Percentiles rank a stretch among this genome's conserved stretches.
Evolutionary conservation across 2,113 vertebrate species (phyloP).

Genomic region (Notothenia coriiceps): DNA sequence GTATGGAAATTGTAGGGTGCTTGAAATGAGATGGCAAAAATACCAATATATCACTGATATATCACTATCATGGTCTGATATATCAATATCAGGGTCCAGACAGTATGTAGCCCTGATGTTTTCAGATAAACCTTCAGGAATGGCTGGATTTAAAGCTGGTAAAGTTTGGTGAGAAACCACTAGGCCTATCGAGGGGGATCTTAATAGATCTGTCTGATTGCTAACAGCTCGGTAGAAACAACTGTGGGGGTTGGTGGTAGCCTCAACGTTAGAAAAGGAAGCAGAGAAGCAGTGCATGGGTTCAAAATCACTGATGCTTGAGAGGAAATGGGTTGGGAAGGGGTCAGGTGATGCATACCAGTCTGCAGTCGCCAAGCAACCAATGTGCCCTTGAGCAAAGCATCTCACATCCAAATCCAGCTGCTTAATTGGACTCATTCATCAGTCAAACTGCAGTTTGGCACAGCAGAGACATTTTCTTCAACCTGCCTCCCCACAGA

Average conservation of each 20-base stretch:
- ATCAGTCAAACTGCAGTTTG: background rate
- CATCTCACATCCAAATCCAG: slow-evolving; percentile 14
- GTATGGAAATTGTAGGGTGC: background rate
- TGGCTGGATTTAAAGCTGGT: slow-evolving; percentile 1
- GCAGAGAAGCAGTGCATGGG: slow-evolving; percentile 17
- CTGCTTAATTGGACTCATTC: slow-evolving; percentile 7
- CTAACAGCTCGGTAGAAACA: slow-evolving; percentile 29
- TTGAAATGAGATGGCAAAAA: slow-evolving; percentile 3
- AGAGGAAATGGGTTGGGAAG: slow-evolving; percentile 20
- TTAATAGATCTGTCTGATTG: slow-evolving; percentile 39
- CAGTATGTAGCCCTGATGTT: background rate
- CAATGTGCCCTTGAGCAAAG: slow-evolving; percentile 56
- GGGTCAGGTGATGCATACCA: slow-evolving; percentile 32
- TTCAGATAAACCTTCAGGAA: background rate
- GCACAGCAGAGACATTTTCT: background rate
- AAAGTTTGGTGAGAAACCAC: slow-evolving; percentile 1
- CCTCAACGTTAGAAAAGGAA: slow-evolving; percentile 16
- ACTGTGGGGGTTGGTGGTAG: slow-evolving; percentile 32
- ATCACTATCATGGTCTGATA: no score
- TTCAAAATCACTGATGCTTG: slow-evolving; percentile 46
- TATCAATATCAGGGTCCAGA: background rate
- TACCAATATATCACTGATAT: no score
- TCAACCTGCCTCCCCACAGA: background rate
- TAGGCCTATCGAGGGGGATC: background rate
- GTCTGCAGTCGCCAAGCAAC: slow-evolving; percentile 52